Conservation (phyloP, 2,888 invertebrate species). For the Zygaena filipendulae region DNA sequence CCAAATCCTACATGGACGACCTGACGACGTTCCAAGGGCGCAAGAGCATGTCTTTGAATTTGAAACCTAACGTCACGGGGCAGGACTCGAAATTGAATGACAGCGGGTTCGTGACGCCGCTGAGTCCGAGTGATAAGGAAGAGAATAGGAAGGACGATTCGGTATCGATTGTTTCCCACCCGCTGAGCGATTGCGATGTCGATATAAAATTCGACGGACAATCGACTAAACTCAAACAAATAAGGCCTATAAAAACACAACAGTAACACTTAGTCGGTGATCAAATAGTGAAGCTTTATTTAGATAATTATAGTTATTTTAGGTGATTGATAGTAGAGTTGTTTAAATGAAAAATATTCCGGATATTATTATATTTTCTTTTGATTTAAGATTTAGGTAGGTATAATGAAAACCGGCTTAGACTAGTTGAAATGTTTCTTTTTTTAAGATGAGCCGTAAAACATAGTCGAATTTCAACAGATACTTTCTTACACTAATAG, state of each 20-base stretch:
- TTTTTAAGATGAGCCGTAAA: too few species aligned
- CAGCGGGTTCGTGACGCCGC: constrained; percentile 74
- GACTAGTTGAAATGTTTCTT: too few species aligned
- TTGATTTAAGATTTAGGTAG: too few species aligned
- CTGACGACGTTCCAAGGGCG: constrained; percentile 38
- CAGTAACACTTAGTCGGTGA: too few species aligned
- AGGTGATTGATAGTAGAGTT: too few species aligned
- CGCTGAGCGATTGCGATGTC: constrained; percentile 81
- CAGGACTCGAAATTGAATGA: constrained; percentile 37
- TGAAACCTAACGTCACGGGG: constrained; percentile 27
- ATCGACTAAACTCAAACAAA: constrained; percentile 81
- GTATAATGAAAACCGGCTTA: too few species aligned
- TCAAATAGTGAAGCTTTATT: too few species aligned
- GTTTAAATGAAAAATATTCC: too few species aligned
- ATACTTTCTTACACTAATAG: too few species aligned
- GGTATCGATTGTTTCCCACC: constrained; percentile 69
- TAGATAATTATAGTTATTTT: too few species aligned
- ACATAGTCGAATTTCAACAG: too few species aligned
- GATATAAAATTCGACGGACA: constrained; percentile 82
- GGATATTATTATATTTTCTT: too few species aligned
- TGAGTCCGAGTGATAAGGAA: constrained; percentile 62
- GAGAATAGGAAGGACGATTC: constrained; percentile 46
- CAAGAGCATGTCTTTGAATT: constrained; percentile 46
- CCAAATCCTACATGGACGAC: constrained; percentile 38
- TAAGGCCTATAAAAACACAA: constrained; percentile 73